A percentile compares a stretch with the other conserved stretches of the same genome.
Evolutionary conservation across 2,113 vertebrate genomes (phyloP).

Genomic region (Noturus placidus): DNA sequence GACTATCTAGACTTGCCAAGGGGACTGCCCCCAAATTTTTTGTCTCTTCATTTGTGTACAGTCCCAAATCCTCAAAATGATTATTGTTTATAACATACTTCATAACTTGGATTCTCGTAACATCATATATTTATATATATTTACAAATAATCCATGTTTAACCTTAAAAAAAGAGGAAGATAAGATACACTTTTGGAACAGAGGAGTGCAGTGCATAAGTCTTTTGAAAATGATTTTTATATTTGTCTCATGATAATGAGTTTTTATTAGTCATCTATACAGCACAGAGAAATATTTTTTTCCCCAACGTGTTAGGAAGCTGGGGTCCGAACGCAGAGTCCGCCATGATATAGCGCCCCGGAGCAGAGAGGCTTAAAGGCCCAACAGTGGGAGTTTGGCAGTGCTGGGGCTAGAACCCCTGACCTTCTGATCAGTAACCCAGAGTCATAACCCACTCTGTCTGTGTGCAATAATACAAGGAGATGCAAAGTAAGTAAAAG

Average conservation of each 20-base stretch:
- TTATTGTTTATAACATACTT: background rate
- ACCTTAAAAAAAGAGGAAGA: background rate
- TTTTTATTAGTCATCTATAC: too few species aligned
- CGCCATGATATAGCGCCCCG: too few species aligned
- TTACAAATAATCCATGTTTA: background rate
- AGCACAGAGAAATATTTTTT: too few species aligned
- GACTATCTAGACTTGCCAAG: background rate
- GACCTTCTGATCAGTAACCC: too few species aligned
- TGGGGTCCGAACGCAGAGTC: too few species aligned
- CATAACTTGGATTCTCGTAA: background rate
- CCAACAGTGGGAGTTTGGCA: too few species aligned
- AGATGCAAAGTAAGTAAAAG: background rate
- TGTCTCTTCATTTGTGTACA: background rate
- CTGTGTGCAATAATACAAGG: background rate
- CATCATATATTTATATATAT: background rate
- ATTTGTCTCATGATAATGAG: too few species aligned
- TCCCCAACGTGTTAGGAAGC: too few species aligned
- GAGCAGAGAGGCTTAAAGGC: too few species aligned
- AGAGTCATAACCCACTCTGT: too few species aligned
- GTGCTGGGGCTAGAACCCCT: too few species aligned
- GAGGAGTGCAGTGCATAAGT: background rate
- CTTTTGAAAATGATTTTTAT: too few species aligned
- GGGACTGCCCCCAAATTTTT: constrained; percentile 33
- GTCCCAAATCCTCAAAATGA: constrained; percentile 1
- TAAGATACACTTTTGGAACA: background rate